These are phyloP conservation scores for Triplophysa tibetana DNA, from an alignment of 2,113 vertebrate species.

Conservation along the genomic window DNA sequence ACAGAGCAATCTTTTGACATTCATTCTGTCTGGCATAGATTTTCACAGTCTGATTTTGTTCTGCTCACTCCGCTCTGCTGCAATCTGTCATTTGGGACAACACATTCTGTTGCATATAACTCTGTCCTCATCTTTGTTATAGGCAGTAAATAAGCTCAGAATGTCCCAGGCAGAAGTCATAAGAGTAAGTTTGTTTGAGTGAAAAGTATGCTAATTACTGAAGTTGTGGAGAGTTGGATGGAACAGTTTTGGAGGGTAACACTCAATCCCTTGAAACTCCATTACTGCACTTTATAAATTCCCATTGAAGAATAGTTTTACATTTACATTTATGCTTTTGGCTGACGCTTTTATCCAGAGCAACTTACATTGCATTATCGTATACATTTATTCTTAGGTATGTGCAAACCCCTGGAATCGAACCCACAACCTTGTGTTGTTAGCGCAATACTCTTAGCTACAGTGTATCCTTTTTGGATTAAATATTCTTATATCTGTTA, in stretches of 20 bases:
- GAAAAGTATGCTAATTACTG: slow-evolving; percentile 10
- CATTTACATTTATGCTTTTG: too few species aligned
- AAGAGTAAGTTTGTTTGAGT: not conserved
- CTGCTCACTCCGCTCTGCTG: not conserved
- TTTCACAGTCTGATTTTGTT: slow-evolving; percentile 39
- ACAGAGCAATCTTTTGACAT: slow-evolving; percentile 65
- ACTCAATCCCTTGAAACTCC: not conserved
- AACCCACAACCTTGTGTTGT: too few species aligned
- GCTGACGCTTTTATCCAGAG: too few species aligned
- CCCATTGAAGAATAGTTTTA: not conserved
- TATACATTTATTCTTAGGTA: too few species aligned
- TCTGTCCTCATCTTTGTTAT: not conserved
- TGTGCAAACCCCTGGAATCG: too few species aligned
- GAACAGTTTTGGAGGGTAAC: not conserved
- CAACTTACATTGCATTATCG: too few species aligned
- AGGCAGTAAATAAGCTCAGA: not conserved
- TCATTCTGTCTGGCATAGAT: slow-evolving; percentile 61
- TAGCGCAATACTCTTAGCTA: too few species aligned
- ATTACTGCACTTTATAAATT: too few species aligned
- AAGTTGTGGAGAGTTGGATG: slow-evolving; percentile 5
- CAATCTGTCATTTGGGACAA: slow-evolving; percentile 38
- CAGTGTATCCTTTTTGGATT: not conserved
- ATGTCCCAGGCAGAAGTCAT: not conserved
- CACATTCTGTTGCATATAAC: slow-evolving; percentile 24
- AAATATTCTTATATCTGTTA: not conserved